These are phyloP conservation scores for Entomobrya multifasciata DNA, from an alignment of 2,888 invertebrate genomes.

Conservation along the genomic window DNA sequence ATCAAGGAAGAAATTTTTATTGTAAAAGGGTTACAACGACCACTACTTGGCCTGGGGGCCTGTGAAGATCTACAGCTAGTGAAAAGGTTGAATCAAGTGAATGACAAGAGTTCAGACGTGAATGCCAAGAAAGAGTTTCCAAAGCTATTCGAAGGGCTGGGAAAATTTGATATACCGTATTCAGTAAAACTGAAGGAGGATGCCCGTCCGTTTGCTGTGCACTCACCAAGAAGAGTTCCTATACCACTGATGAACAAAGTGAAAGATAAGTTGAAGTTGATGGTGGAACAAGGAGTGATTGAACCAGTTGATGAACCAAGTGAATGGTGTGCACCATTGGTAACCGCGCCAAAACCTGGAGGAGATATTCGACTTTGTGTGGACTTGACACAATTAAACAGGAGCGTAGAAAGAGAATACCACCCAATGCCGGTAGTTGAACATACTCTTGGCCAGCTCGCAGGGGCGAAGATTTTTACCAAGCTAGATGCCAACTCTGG, in stretches of 20 bases:
- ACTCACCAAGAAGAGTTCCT: constrained; percentile 80
- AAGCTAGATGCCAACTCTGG: too few species aligned
- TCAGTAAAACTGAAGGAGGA: constrained; percentile 78
- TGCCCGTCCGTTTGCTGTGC: constrained; percentile 79
- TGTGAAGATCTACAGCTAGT: constrained; percentile 48
- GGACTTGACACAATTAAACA: constrained; percentile 32
- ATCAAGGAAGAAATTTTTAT: constrained; percentile 7
- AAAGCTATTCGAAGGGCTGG: constrained; percentile 35
- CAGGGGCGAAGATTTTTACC: not conserved
- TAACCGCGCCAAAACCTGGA: not conserved
- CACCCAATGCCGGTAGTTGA: constrained; percentile 33
- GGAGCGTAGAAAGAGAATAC: not conserved
- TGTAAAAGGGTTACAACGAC: constrained; percentile 11
- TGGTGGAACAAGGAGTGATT: not conserved
- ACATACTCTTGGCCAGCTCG: constrained; percentile 1
- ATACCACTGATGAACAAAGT: constrained; percentile 79
- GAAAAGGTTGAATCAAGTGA: constrained; percentile 16
- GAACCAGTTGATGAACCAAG: not conserved
- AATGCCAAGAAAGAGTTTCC: constrained; percentile 24
- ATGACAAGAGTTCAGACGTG: too few species aligned
- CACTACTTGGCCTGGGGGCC: constrained; percentile 39
- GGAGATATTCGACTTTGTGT: constrained; percentile 40
- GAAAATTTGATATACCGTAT: constrained; percentile 61
- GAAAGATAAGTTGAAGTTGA: not conserved
- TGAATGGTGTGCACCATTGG: constrained; percentile 27